Evolutionary conservation across 1,140 invertebrate genomes (phyloP), one percentile per base, ranked within the genome.

Genomic region (Lepeophtheirus salmonis): DNA sequence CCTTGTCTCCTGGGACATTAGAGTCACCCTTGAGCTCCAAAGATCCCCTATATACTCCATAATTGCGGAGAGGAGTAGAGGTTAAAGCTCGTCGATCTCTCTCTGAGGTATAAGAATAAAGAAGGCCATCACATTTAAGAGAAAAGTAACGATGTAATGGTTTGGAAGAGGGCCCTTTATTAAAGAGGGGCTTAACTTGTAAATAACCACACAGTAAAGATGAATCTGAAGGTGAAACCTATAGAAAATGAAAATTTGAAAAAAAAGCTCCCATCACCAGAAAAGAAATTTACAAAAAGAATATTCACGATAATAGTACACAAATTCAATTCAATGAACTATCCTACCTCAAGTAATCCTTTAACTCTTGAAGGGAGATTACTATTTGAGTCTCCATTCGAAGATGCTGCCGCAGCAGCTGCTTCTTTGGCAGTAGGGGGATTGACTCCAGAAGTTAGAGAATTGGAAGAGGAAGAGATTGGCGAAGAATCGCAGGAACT

Each of bases 21-120:
- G 55, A 25, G n/a, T 57, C 55, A 57, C 26, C 23, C 30, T 41
- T 21, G 10, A 57, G 55, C 16, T 57, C 55, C 13, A 18, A n/a
- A n/a, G 17, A 14, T 17, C 55, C 55, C 55, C 21, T 16, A 20
- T 20, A 54, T 16, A 60, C 57, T 16, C 16, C 20, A 23, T 60
- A 79, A 16, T 79, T 79, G 14, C 79, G 80, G 67, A 82, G 72
- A 0, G 80, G 80, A 0, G 79, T 77, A 0, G 79, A 78, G 0
- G 77, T 78, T 63, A 80, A 68, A 12, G 80, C 78, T 66, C 72
- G 70, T 0, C 68, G 65, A 65, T 75, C 74, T 20, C 61, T 64
- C 10, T 62, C 61, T 52, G 55, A 64, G 55, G 65, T 68, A 64
- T 79, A 82, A 0, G 75, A 78, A 62, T 81, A 82, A 0, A 82